Conservation (phyloP, 2,797 vertebrate genomes). For the Catamblyrhynchus diadema region DNA sequence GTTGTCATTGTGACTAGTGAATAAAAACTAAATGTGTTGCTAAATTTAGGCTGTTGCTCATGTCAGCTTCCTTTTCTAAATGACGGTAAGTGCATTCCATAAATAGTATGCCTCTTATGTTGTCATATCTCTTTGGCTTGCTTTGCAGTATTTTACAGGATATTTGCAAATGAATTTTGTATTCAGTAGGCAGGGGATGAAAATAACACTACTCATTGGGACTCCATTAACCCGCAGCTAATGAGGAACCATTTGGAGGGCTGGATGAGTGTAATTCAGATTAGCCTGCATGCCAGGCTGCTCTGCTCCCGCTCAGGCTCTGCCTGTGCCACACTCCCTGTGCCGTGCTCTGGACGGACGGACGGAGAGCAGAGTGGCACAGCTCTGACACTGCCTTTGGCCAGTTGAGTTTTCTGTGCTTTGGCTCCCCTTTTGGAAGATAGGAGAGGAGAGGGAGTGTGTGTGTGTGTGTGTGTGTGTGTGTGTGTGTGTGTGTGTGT, state of each 20-base stretch:
- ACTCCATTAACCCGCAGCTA: conserved; percentile 61
- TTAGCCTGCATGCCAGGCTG: conserved; percentile 15
- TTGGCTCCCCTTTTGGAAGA: conserved; percentile 9
- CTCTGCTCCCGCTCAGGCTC: not conserved
- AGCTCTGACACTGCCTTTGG: not conserved
- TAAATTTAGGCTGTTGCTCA: conserved; percentile 68
- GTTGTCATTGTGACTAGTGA: conserved; percentile 66
- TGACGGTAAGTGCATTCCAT: conserved; percentile 69
- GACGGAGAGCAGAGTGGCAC: not conserved
- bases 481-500: not conserved
- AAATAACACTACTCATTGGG: conserved; percentile 65
- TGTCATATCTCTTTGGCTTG: conserved; percentile 70
- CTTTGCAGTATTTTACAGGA: conserved; percentile 70
- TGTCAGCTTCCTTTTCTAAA: conserved; percentile 70
- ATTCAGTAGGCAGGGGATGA: conserved; percentile 64
- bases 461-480: not conserved
- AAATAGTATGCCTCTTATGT: conserved; percentile 69
- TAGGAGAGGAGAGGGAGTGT: not conserved
- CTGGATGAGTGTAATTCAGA: conserved; percentile 57
- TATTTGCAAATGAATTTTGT: conserved; percentile 70
- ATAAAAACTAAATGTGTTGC: conserved; percentile 66
- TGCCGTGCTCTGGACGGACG: not conserved
- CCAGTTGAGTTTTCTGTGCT: not conserved
- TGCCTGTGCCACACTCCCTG: not conserved
- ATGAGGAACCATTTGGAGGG: conserved; percentile 59